phyloP scores from a whole-genome alignment of 2,113 vertebrate genomes.

The Romanogobio albipinnatus region DNA sequence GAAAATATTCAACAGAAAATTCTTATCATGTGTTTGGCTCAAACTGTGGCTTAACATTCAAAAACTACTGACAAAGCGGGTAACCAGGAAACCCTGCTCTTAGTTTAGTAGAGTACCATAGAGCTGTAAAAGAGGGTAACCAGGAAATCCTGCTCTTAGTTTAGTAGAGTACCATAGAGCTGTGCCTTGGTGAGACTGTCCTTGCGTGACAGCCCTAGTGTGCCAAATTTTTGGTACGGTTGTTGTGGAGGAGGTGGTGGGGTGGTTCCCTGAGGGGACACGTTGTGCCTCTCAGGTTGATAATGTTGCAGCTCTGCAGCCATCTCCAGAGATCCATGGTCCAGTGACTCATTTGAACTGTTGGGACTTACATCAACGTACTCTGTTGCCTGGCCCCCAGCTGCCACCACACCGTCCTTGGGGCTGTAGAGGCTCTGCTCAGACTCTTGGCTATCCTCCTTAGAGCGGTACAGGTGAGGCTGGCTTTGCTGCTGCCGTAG shows the following conservation, averaged over 20 bases:
- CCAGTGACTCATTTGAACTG: constrained; percentile 89
- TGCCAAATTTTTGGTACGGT: constrained; percentile 87
- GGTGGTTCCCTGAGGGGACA: constrained; percentile 73
- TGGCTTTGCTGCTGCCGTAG: constrained; percentile 80
- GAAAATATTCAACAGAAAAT: constrained; percentile 28
- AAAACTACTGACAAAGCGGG: constrained; percentile 15
- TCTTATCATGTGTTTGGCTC: constrained; percentile 22
- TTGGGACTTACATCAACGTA: constrained; percentile 86
- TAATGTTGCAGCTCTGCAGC: constrained; percentile 87
- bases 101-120: constrained; percentile 89
- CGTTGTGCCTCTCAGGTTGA: constrained; percentile 84
- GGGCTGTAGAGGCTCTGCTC: constrained; percentile 87
- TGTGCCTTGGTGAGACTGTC: constrained; percentile 99
- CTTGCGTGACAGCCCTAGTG: constrained; percentile 91
- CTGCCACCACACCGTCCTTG: constrained; percentile 75
- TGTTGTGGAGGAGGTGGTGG: constrained; percentile 77
- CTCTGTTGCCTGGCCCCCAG: constrained; percentile 71
- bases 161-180: constrained; percentile 94
- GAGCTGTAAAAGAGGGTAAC: not conserved
- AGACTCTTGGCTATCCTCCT: constrained; percentile 84
- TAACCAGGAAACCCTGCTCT: constrained; percentile 42
- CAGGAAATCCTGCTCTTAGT: constrained; percentile 73
- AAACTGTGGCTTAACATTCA: constrained; percentile 35
- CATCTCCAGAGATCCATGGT: constrained; percentile 86
- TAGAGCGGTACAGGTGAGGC: constrained; percentile 78